phyloP scores from a whole-genome alignment of 2,888 invertebrate genomes.

The Zeuzera pyrina region DNA sequence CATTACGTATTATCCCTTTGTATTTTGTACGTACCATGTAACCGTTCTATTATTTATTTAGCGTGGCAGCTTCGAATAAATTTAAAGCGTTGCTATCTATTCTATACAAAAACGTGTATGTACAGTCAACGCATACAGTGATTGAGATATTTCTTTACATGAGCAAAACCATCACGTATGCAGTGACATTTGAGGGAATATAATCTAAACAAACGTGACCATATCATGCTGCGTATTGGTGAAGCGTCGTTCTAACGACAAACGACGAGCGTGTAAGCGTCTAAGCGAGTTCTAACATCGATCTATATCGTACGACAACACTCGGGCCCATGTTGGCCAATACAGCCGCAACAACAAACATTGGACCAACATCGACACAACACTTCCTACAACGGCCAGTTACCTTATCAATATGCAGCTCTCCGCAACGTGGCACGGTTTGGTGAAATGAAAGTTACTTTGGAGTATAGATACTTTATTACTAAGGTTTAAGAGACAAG shows the following conservation, averaged over 20 bases:
- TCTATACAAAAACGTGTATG: too few relatives aligned
- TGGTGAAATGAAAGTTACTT: slow-evolving; percentile 68
- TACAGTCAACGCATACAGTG: too few relatives aligned
- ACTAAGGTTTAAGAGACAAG: slow-evolving; percentile 61
- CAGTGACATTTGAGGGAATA: slow-evolving; percentile 3
- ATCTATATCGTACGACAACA: slow-evolving; percentile 56
- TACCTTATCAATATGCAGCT: slow-evolving; percentile 60
- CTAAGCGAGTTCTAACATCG: slow-evolving; percentile 57
- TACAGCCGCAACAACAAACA: slow-evolving; percentile 20
- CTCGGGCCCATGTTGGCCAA: slow-evolving; percentile 29
- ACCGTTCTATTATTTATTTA: too few relatives aligned
- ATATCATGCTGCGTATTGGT: neutral
- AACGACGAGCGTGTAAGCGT: slow-evolving; percentile 29
- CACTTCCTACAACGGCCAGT: slow-evolving; percentile 32
- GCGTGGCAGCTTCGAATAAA: too few relatives aligned
- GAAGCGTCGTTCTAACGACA: neutral
- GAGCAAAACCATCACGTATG: slow-evolving; percentile 3
- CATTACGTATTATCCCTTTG: too few relatives aligned
- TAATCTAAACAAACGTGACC: too few relatives aligned
- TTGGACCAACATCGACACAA: slow-evolving; percentile 50
- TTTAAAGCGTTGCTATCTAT: too few relatives aligned
- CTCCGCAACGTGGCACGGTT: slow-evolving; percentile 56
- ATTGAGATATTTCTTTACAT: too few relatives aligned
- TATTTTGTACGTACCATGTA: too few relatives aligned
- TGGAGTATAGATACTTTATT: slow-evolving; percentile 72